Evolutionary conservation across 2,113 vertebrate genomes (phyloP).

Genomic region (Todiramphus chloris): DNA sequence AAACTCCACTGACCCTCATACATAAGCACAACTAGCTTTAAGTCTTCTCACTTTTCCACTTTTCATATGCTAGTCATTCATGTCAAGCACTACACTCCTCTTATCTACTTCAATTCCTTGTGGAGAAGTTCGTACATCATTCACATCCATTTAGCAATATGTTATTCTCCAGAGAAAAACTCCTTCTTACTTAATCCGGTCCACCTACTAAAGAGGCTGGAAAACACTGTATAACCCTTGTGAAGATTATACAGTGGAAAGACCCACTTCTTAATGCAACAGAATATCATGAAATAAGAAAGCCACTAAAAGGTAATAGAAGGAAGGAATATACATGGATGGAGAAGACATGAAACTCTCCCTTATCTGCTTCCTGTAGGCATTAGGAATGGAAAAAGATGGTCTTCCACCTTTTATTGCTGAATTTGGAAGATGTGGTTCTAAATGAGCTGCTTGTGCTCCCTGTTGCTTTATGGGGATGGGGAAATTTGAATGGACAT

Average conservation of each 20-base stretch:
- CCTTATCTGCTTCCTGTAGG: background rate
- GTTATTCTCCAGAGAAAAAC: background rate
- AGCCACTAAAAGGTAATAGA: background rate
- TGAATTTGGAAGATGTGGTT: background rate
- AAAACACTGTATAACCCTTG: background rate
- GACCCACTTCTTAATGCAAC: background rate
- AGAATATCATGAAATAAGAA: background rate
- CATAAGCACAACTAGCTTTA: background rate
- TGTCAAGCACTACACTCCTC: background rate
- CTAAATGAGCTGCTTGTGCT: background rate
- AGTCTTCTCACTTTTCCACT: background rate
- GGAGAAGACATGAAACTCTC: background rate
- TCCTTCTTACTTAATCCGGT: background rate
- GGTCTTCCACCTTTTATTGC: background rate
- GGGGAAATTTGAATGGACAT: conserved; percentile 2
- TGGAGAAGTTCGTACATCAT: background rate
- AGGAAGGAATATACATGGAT: background rate
- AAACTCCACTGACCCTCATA: background rate
- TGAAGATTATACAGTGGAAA: background rate
- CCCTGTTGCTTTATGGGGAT: conserved; percentile 8
- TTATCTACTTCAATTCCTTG: background rate
- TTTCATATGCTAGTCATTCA: background rate
- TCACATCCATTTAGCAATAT: background rate
- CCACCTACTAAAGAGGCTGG: background rate
- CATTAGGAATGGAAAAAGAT: background rate